These are phyloP conservation scores for Sycophaga agraensis DNA, from an alignment of 1,140 invertebrate species.

Conservation along the genomic window DNA sequence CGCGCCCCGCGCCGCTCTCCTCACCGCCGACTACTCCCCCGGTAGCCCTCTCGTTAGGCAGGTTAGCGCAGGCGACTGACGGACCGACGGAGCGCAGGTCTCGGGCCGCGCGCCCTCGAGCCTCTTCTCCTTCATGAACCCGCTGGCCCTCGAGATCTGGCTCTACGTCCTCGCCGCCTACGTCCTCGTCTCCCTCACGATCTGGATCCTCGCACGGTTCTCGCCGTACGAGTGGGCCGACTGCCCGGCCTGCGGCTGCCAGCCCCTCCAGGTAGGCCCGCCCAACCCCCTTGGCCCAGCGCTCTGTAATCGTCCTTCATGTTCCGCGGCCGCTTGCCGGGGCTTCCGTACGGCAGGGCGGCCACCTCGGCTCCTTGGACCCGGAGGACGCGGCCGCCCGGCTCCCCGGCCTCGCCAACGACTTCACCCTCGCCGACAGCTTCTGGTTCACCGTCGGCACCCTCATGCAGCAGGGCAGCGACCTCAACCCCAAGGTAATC, in stretches of 20 bases:
- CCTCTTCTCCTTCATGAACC: slow-evolving; percentile 71
- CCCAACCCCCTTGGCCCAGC: slow-evolving; percentile 54
- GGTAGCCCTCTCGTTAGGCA: not conserved
- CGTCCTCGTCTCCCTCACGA: slow-evolving; percentile 67
- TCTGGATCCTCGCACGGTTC: slow-evolving; percentile 72
- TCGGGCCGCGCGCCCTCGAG: slow-evolving; percentile 63
- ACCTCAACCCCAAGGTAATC: slow-evolving; percentile 79
- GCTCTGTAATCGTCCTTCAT: slow-evolving; percentile 50
- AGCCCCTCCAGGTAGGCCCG: slow-evolving; percentile 55
- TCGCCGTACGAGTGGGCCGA: slow-evolving; percentile 72
- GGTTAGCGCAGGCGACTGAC: not conserved
- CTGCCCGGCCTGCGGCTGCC: slow-evolving; percentile 58
- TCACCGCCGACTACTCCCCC: too few species aligned
- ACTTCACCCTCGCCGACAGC: slow-evolving; percentile 79
- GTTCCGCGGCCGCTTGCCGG: slow-evolving; percentile 54
- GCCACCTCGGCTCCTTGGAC: slow-evolving; percentile 52
- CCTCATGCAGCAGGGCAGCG: slow-evolving; percentile 92
- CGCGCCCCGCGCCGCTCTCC: too few species aligned
- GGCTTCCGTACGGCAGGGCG: slow-evolving; percentile 44
- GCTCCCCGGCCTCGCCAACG: slow-evolving; percentile 65
- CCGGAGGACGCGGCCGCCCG: slow-evolving; percentile 54
- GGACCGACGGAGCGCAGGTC: slow-evolving; percentile 46
- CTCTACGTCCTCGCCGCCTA: slow-evolving; percentile 68
- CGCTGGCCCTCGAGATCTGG: slow-evolving; percentile 72
- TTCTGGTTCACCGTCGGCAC: slow-evolving; percentile 93